phyloP scores from a whole-genome alignment of 2,888 invertebrate genomes.

The Calameuta idolon region DNA sequence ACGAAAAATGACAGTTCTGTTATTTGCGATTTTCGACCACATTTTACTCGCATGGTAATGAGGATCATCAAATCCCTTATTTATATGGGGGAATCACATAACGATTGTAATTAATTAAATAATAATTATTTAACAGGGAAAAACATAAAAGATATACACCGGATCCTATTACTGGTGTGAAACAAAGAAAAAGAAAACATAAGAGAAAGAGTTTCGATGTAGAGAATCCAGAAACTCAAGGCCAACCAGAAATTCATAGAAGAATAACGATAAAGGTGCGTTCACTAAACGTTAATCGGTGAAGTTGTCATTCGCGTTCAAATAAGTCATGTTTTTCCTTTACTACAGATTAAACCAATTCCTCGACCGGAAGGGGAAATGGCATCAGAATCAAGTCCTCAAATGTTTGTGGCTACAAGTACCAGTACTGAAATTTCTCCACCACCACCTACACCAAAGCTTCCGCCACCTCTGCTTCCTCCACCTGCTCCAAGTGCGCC shows the following conservation, averaged over 20 bases:
- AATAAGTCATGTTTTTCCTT: neutral
- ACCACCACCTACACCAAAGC: slow-evolving; percentile 51
- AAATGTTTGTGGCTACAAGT: slow-evolving; percentile 73
- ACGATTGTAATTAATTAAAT: neutral
- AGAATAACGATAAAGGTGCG: slow-evolving; percentile 84
- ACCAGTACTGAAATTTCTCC: slow-evolving; percentile 61
- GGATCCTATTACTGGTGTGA: slow-evolving; percentile 72
- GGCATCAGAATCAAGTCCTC: slow-evolving; percentile 75
- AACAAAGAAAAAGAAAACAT: slow-evolving; percentile 83
- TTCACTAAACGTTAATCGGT: slow-evolving; percentile 10
- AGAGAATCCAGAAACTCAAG: slow-evolving; percentile 69
- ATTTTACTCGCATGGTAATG: neutral
- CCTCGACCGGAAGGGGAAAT: slow-evolving; percentile 82
- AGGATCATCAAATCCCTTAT: too few species aligned
- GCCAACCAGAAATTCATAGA: slow-evolving; percentile 70
- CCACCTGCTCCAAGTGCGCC: slow-evolving; percentile 35
- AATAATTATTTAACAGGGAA: slow-evolving; percentile 64
- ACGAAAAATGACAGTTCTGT: too few species aligned
- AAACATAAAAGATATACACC: slow-evolving; percentile 83
- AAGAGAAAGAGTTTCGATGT: slow-evolving; percentile 83
- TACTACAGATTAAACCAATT: slow-evolving; percentile 78
- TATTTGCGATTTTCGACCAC: neutral
- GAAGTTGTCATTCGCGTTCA: slow-evolving; percentile 1
- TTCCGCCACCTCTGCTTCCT: slow-evolving; percentile 43
- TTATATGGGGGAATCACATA: neutral